Conservation (phyloP, 2,113 vertebrate genomes). For the Lagopus muta region DNA sequence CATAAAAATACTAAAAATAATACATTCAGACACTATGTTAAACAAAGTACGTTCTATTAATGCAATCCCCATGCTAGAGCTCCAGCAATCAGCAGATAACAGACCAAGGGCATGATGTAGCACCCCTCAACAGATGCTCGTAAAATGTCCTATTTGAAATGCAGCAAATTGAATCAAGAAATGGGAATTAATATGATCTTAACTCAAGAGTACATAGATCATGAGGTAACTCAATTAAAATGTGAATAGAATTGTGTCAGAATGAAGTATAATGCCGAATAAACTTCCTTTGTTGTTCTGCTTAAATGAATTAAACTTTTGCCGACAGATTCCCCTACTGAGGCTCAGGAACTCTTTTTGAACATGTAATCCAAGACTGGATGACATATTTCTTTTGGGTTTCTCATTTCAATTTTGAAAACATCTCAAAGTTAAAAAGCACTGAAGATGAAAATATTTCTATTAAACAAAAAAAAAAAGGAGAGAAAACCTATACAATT, state of each 20-base stretch:
- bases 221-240: conserved; percentile 36
- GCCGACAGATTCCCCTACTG: conserved; percentile 8
- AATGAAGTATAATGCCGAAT: conserved; percentile 24
- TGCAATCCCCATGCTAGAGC: not conserved
- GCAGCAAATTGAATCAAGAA: conserved; percentile 12
- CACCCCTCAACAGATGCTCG: not conserved
- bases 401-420: conserved; percentile 52
- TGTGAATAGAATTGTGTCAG: conserved; percentile 7
- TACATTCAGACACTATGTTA: not conserved
- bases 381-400: conserved; percentile 26
- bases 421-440: conserved; percentile 38
- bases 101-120: not conserved
- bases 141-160: not conserved
- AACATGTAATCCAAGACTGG: conserved; percentile 10
- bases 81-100: not conserved
- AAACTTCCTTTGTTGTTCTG: not conserved
- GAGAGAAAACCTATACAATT: not conserved
- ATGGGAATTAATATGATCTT: conserved; percentile 3
- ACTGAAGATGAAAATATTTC: conserved; percentile 23
- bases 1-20: not conserved
- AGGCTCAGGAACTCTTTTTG: conserved; percentile 22
- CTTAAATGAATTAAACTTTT: conserved; percentile 41
- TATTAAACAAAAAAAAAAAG: not conserved
- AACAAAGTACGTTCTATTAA: not conserved
- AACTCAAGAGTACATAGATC: not conserved